These are phyloP conservation scores for Cyclura pinguis DNA, from an alignment of 2,797 vertebrate species.

Conservation along the genomic window DNA sequence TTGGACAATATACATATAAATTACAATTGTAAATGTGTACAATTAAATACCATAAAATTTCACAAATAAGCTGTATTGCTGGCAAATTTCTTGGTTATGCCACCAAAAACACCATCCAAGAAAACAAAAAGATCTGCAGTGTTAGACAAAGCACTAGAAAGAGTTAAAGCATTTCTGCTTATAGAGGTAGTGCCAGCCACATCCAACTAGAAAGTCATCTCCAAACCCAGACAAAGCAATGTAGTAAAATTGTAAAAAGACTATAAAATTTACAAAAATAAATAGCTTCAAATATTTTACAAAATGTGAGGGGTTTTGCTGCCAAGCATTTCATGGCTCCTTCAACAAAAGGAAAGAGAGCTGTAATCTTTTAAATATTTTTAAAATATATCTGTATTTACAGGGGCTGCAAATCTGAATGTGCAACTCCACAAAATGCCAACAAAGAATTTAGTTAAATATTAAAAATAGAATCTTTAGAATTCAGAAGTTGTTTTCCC, in stretches of 20 bases:
- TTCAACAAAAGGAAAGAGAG: slow-evolving; percentile 61
- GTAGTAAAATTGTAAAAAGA: slow-evolving; percentile 80
- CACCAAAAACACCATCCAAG: slow-evolving; percentile 61
- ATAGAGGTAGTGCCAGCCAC: slow-evolving; percentile 82
- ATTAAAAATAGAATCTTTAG: slow-evolving; percentile 77
- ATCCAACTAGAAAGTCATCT: slow-evolving; percentile 78
- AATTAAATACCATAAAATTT: slow-evolving; percentile 75
- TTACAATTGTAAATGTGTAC: slow-evolving; percentile 75
- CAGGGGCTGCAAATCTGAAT: slow-evolving; percentile 58
- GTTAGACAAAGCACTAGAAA: slow-evolving; percentile 74
- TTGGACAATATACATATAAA: slow-evolving; percentile 78
- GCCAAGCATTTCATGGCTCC: slow-evolving; percentile 57
- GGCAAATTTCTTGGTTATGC: slow-evolving; percentile 64
- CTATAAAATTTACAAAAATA: slow-evolving; percentile 82
- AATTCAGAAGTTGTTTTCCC: slow-evolving; percentile 70
- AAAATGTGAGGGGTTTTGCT: slow-evolving; percentile 73
- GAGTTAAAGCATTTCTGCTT: slow-evolving; percentile 78
- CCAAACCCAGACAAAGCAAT: slow-evolving; percentile 75
- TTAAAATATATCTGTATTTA: slow-evolving; percentile 73
- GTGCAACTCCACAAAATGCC: slow-evolving; percentile 52
- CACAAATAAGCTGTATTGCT: slow-evolving; percentile 72
- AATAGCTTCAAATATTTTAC: slow-evolving; percentile 78
- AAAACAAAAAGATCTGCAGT: slow-evolving; percentile 67
- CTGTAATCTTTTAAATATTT: slow-evolving; percentile 57
- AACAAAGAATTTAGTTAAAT: slow-evolving; percentile 64